Evolutionary conservation across 1,140 invertebrate genomes (phyloP).

Genomic region (Leguminivora glycinivorella): DNA sequence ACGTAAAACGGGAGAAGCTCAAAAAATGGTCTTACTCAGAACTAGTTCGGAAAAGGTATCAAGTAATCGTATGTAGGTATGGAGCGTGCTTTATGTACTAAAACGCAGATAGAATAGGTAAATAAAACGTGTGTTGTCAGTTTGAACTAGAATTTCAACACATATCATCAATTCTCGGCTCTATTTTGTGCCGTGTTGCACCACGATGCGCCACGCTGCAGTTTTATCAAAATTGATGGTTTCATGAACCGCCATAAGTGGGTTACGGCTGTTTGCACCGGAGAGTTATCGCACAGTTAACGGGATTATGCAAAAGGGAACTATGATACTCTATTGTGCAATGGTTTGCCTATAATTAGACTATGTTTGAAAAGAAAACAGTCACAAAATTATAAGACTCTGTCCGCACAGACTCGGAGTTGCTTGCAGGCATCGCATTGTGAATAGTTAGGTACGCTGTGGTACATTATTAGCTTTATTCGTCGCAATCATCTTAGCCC

Average conservation of each 20-base stretch:
- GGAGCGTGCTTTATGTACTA: background rate
- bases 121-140: background rate
- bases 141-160: slow-evolving; percentile 1
- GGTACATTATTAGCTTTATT: too few species aligned
- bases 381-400: too few species aligned
- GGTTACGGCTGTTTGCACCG: slow-evolving; percentile 11
- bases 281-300: slow-evolving; percentile 6
- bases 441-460: too few species aligned
- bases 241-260: slow-evolving; percentile 9
- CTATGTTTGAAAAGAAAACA: too few species aligned
- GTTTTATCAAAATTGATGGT: slow-evolving; percentile 15
- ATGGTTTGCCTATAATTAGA: background rate
- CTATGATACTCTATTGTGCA: background rate
- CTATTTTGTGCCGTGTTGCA: background rate
- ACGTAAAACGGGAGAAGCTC: too few species aligned
- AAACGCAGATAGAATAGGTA: background rate
- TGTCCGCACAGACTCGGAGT: too few species aligned
- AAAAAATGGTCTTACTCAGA: too few species aligned
- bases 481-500: too few species aligned
- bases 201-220: slow-evolving; percentile 13
- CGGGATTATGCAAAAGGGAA: background rate
- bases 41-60: too few species aligned
- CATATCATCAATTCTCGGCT: background rate
- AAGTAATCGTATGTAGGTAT: too few species aligned
- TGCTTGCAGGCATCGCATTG: too few species aligned